phyloP scores from a whole-genome alignment of 1,140 invertebrate species.

The Globodera rostochiensis region DNA sequence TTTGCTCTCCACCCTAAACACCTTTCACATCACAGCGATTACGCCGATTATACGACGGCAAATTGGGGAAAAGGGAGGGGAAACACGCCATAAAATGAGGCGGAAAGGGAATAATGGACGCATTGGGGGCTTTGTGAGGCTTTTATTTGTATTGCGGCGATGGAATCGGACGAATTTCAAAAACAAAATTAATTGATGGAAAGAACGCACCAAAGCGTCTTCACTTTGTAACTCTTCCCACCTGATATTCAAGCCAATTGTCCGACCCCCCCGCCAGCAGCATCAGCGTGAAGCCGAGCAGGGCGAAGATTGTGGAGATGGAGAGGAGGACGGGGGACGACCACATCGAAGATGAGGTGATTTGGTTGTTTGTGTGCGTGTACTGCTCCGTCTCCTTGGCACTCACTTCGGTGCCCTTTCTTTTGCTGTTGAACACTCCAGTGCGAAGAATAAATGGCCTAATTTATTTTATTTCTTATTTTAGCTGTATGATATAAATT shows the following conservation, averaged over 20 bases:
- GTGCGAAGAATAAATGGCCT: too few relatives aligned
- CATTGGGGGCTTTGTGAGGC: background rate
- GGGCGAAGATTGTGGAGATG: constrained; percentile 42
- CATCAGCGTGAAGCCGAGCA: constrained; percentile 48
- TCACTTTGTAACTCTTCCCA: constrained; percentile 5
- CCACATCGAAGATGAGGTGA: constrained; percentile 28
- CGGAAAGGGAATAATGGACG: background rate
- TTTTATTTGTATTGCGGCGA: constrained; percentile 7
- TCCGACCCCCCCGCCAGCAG: constrained; percentile 42
- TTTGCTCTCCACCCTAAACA: background rate
- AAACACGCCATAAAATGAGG: background rate
- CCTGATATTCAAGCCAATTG: constrained; percentile 52
- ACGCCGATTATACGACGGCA: background rate
- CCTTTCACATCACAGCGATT: background rate
- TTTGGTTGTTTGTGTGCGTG: too few relatives aligned
- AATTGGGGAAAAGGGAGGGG: too few relatives aligned
- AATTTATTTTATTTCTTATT: too few relatives aligned
- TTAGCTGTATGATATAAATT: too few relatives aligned
- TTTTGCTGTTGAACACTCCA: background rate
- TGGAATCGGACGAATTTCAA: background rate
- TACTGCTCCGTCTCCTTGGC: background rate
- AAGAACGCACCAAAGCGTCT: too few relatives aligned
- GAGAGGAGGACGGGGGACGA: constrained; percentile 42
- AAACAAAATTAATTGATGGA: background rate
- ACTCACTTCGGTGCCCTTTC: background rate